Evolutionary conservation across 2,113 vertebrate genomes (phyloP).

Genomic region (Podarcis cretensis): DNA sequence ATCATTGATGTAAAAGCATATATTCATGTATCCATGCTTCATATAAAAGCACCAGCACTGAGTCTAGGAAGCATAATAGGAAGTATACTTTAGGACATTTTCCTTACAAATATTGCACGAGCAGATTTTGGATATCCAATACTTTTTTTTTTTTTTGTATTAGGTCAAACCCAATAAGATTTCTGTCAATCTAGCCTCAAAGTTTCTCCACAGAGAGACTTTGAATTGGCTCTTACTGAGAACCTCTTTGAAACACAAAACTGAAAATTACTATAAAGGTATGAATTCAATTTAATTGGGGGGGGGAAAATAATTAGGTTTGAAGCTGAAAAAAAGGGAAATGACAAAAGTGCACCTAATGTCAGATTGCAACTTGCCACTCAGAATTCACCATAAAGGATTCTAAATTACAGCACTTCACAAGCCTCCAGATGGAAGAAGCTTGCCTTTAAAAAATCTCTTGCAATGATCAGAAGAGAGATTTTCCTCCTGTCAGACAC

Average conservation of each 20-base stretch:
- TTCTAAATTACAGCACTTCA: background rate
- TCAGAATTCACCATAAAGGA: background rate
- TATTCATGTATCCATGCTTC: background rate
- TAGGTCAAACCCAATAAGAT: background rate
- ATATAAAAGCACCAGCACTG: background rate
- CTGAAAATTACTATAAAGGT: background rate
- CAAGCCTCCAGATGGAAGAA: background rate
- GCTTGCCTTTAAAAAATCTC: background rate
- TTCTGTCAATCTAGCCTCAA: background rate
- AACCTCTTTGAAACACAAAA: slow-evolving; percentile 5
- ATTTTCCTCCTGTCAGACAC: background rate
- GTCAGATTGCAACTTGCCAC: background rate
- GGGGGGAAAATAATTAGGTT: slow-evolving; percentile 1
- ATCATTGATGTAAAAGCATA: background rate
- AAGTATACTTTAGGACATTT: background rate
- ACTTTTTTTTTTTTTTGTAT: background rate
- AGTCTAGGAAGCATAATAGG: background rate
- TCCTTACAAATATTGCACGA: background rate
- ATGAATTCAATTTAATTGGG: slow-evolving; percentile 10
- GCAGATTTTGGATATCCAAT: background rate
- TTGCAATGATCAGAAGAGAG: background rate
- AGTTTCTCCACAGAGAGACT: background rate
- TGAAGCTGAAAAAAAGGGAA: background rate
- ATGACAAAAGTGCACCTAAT: background rate
- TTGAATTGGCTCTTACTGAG: background rate